Percentiles rank a stretch among this genome's conserved stretches.
Conservation (phyloP, 2,113 vertebrate genomes). For the Coryphaenoides rupestris region DNA sequence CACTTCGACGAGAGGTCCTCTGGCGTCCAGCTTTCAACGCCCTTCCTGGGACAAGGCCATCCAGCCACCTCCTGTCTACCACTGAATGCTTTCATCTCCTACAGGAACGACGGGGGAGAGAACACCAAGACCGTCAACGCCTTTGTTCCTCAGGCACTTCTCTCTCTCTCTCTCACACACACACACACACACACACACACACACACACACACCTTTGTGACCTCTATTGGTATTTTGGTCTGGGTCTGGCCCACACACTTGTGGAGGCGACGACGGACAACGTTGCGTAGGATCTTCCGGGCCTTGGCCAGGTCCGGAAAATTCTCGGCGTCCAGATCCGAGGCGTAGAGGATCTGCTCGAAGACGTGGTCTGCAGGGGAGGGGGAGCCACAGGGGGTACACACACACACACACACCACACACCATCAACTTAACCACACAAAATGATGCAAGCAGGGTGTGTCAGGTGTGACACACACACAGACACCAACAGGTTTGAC, state of each 20-base stretch:
- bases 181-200: too few species aligned
- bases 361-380: slow-evolving; percentile 84
- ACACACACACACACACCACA: too few species aligned
- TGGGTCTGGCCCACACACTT: slow-evolving; percentile 82
- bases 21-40: slow-evolving; percentile 64
- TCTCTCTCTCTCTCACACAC: too few species aligned
- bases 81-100: slow-evolving; percentile 57
- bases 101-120: not conserved
- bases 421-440: too few species aligned
- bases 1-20: slow-evolving; percentile 88
- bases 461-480: too few species aligned
- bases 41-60: slow-evolving; percentile 57
- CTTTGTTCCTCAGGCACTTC: too few species aligned
- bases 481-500: too few species aligned
- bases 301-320: slow-evolving; percentile 72
- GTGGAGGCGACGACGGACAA: slow-evolving; percentile 82
- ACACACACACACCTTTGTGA: slow-evolving; percentile 45
- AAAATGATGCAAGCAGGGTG: too few species aligned
- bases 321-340: too few species aligned
- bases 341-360: slow-evolving; percentile 87
- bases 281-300: slow-evolving; percentile 77
- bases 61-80: slow-evolving; percentile 71
- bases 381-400: slow-evolving; percentile 30
- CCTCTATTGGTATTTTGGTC: slow-evolving; percentile 19
- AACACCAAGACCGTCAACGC: not conserved